phyloP scores from a whole-genome alignment of 2,797 vertebrate genomes.

The Rhinichthys osculus region DNA sequence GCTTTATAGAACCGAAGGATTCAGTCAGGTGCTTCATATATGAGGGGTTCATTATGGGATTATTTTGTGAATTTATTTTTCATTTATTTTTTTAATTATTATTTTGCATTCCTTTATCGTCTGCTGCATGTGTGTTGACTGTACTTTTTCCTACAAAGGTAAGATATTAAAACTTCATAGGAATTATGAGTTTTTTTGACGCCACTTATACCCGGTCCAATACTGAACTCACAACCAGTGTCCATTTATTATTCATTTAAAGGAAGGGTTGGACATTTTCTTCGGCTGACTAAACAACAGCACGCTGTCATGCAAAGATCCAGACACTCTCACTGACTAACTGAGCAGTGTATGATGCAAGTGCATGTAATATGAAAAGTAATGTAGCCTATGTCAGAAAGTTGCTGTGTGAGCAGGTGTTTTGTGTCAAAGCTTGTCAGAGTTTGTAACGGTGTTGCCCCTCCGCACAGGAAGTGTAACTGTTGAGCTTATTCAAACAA shows the following conservation, averaged over 20 bases:
- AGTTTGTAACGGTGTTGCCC: neutral
- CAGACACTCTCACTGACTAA: neutral
- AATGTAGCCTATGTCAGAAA: neutral
- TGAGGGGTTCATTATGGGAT: neutral
- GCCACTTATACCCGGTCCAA: neutral
- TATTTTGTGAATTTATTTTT: neutral
- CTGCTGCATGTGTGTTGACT: too few relatives aligned
- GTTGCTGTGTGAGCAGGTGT: slow-evolving; percentile 13
- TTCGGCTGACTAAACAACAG: neutral
- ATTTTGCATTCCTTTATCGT: neutral
- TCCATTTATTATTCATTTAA: neutral
- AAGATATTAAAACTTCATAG: neutral
- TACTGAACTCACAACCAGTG: neutral
- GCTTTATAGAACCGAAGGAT: neutral
- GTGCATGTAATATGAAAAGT: slow-evolving; percentile 19
- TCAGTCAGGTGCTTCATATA: neutral
- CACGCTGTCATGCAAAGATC: neutral
- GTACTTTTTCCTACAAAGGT: neutral
- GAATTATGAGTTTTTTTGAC: neutral
- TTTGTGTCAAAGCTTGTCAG: slow-evolving; percentile 25
- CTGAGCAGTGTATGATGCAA: slow-evolving; percentile 28
- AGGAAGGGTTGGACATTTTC: neutral
- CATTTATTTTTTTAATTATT: too few relatives aligned
- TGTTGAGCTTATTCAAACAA: neutral
- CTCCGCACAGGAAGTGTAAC: slow-evolving; percentile 8